A percentile compares a stretch with the other conserved stretches of the same genome.
Evolutionary conservation across 2,113 vertebrate species (phyloP).

Genomic region (Phyllostomus hastatus): DNA sequence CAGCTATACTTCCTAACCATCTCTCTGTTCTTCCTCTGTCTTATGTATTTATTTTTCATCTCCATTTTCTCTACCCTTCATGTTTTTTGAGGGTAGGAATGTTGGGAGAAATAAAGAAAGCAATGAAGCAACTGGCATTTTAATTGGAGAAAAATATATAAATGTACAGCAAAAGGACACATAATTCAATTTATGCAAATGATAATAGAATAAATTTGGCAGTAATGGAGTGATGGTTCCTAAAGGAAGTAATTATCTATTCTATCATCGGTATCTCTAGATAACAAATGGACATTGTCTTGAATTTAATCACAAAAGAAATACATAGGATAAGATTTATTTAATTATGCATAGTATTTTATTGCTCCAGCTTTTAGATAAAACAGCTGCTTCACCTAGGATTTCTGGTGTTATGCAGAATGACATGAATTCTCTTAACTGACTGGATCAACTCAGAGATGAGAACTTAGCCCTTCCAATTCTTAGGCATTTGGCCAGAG

Average conservation of each 20-base stretch:
- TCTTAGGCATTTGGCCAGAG: neutral
- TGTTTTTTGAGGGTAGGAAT: neutral
- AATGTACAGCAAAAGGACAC: neutral
- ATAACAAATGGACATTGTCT: slow-evolving; percentile 53
- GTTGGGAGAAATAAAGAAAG: neutral
- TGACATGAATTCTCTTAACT: slow-evolving; percentile 55
- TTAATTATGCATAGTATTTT: slow-evolving; percentile 16
- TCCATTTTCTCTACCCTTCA: neutral
- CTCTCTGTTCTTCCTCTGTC: neutral
- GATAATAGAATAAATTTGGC: slow-evolving; percentile 19
- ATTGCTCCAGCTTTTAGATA: slow-evolving; percentile 33
- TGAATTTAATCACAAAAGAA: slow-evolving; percentile 53
- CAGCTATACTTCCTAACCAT: neutral
- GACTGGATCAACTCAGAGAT: slow-evolving; percentile 31
- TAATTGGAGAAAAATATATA: slow-evolving; percentile 20
- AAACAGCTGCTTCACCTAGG: slow-evolving; percentile 58
- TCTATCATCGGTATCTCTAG: slow-evolving; percentile 31
- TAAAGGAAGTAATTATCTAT: slow-evolving; percentile 56
- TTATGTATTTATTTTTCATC: neutral
- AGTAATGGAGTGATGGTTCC: slow-evolving; percentile 35
- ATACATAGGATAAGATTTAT: slow-evolving; percentile 25
- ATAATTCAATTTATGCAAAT: slow-evolving; percentile 54
- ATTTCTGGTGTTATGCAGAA: slow-evolving; percentile 55
- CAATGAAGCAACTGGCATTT: slow-evolving; percentile 16
- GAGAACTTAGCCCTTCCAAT: slow-evolving; percentile 14